These are phyloP conservation scores for Epinephelus awoara DNA, from an alignment of 2,797 vertebrate species.

Conservation along the genomic window DNA sequence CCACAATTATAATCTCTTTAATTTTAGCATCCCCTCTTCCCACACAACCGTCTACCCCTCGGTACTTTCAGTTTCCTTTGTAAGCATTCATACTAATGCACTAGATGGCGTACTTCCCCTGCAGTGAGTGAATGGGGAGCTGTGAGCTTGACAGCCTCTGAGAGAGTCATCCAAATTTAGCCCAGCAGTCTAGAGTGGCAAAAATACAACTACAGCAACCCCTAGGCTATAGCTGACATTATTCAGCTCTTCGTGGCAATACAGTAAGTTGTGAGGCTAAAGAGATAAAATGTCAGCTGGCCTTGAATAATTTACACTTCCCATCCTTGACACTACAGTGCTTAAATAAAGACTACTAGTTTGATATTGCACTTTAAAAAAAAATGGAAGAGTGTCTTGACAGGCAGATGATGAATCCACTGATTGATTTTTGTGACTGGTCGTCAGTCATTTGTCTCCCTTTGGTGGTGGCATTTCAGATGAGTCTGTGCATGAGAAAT, in stretches of 20 bases:
- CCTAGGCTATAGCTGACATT: conserved; percentile 70
- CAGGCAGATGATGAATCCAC: conserved; percentile 27
- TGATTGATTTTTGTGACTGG: conserved; percentile 44
- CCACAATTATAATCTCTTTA: conserved; percentile 13
- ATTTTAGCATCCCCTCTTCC: not conserved
- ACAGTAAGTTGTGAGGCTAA: conserved; percentile 50
- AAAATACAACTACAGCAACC: conserved; percentile 65
- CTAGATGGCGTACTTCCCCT: conserved; percentile 78
- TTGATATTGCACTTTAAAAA: conserved; percentile 23
- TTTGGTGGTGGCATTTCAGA: conserved; percentile 43
- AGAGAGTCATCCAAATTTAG: conserved; percentile 76
- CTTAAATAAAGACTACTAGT: not conserved
- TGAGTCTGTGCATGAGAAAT: conserved; percentile 45
- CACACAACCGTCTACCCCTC: not conserved
- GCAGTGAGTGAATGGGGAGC: conserved; percentile 16
- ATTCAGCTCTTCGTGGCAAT: conserved; percentile 64
- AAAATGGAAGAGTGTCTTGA: not conserved
- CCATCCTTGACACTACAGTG: conserved; percentile 18
- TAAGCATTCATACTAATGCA: conserved; percentile 36
- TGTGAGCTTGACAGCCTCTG: conserved; percentile 58
- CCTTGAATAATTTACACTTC: conserved; percentile 59
- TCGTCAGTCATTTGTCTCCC: conserved; percentile 41
- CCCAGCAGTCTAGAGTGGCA: conserved; percentile 50
- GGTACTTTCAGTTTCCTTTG: not conserved
- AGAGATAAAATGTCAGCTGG: conserved; percentile 64